Percentiles rank a stretch among this genome's conserved stretches.
phyloP scores from a whole-genome alignment of 2,888 invertebrate species.

The Amiota mariae region DNA sequence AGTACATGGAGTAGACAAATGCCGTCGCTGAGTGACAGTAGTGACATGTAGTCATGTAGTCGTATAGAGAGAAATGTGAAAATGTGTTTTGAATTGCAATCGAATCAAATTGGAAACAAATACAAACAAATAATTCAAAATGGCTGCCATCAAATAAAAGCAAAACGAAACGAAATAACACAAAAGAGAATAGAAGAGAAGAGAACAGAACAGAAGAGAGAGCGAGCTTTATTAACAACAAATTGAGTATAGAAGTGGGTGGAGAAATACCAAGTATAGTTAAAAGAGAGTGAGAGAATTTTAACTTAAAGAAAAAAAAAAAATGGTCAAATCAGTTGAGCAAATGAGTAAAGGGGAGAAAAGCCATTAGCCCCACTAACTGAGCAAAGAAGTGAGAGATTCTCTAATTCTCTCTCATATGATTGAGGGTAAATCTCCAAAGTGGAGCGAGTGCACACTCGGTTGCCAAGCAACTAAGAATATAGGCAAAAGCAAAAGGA shows the following conservation, averaged over 20 bases:
- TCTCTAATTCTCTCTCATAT: too few relatives aligned
- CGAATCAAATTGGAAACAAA: conserved; percentile 1
- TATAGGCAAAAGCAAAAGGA: neutral
- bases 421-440: conserved; percentile 49
- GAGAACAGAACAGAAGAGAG: conserved; percentile 37
- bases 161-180: neutral
- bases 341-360: neutral
- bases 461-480: conserved; percentile 16
- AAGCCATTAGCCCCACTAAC: too few relatives aligned
- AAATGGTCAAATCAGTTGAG: conserved; percentile 4
- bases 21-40: neutral
- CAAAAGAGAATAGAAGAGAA: conserved; percentile 32
- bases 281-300: neutral
- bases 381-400: too few relatives aligned
- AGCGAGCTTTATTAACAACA: conserved; percentile 4
- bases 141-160: conserved; percentile 52
- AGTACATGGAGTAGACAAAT: neutral
- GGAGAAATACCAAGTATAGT: neutral
- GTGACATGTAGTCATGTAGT: conserved; percentile 7
- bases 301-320: too few relatives aligned
- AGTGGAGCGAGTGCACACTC: conserved; percentile 19
- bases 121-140: conserved; percentile 58
- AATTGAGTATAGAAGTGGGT: neutral
- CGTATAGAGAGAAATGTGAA: neutral
- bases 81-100: conserved; percentile 36